Base-by-base conservation (phyloP, 1,140 invertebrate genomes). In the Drosophila aff. region DNA sequence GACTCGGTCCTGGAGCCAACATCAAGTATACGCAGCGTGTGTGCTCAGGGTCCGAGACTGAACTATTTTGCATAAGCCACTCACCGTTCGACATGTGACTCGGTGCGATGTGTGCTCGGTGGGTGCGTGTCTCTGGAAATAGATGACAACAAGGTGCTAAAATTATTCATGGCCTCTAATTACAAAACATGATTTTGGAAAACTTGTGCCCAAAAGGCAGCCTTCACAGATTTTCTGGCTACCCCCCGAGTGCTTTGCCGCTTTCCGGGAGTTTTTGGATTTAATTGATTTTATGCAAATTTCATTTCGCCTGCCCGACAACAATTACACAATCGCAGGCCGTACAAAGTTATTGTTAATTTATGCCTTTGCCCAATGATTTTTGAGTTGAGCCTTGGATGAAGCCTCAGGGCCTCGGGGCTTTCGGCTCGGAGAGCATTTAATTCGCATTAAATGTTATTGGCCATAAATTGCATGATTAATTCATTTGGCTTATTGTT, bases 261-360 rank as follows among this genome's bases (percentile, higher is more conserved):
- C 59, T 67, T 44, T 47, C 31, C 49, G 64, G 64, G 50, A 71
- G 33, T 73, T 62, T 58, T 46, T 44, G 64, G 61, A 78, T 85
- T 85, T 89, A 89, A 89, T 89, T 89, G 85, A 89, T 85, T 89
- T 89, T 89, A 89, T 89, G 85, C 89, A 89, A 89, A 89, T 89
- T 76, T 66, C 79, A 82, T 90, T 73, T 52, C 21, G 49, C 44
- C 60, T 52, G 53, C 50, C 61, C 55, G 15, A 72, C 53, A 73
- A 55, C 58, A 57, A 79, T 73, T 64, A 63, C 68, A 68, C 66
- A 64, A 66, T 82, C 46, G 49, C 59, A 65, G 46, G 10, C 46
- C 40, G 38, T 46, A 60, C 55, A 36, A 50, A 52, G 40, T 59
- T 62, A 69, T 79, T 81, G 87, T 89, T 89, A 87, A 87, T 84